Conservation (phyloP, 1,140 invertebrate genomes). For the Zeugodacus cucurbitae region DNA sequence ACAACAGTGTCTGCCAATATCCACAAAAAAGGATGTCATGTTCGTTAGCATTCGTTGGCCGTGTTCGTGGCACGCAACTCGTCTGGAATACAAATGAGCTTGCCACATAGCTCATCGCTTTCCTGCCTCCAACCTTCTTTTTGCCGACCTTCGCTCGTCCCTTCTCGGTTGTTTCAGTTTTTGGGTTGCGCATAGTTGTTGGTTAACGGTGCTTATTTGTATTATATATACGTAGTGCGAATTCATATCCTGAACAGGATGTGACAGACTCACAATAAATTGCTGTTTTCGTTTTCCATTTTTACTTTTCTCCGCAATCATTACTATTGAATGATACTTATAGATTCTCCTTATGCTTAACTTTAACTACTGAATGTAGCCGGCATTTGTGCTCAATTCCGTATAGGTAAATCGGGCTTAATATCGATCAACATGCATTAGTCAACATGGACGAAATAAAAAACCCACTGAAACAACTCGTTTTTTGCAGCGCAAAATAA, state of each 20-base stretch:
- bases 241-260: constrained; percentile 29
- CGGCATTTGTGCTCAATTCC: no score
- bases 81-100: constrained; percentile 43
- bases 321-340: neutral
- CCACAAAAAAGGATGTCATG: constrained; percentile 33
- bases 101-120: neutral
- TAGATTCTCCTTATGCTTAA: neutral
- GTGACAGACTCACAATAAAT: constrained; percentile 14
- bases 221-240: neutral
- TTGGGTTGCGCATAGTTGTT: neutral
- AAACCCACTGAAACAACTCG: no score
- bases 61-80: constrained; percentile 31
- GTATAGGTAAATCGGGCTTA: no score
- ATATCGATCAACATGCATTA: no score
- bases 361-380: neutral
- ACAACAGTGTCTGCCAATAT: constrained; percentile 23
- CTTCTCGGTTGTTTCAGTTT: neutral
- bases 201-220: neutral
- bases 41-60: constrained; percentile 39
- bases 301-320: neutral
- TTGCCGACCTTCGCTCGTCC: neutral
- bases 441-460: no score
- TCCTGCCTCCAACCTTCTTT: neutral
- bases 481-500: no score
- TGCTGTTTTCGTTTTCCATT: neutral